Base-by-base conservation (phyloP, 2,113 vertebrate genomes). In the Sakesphorus luctuosus region DNA sequence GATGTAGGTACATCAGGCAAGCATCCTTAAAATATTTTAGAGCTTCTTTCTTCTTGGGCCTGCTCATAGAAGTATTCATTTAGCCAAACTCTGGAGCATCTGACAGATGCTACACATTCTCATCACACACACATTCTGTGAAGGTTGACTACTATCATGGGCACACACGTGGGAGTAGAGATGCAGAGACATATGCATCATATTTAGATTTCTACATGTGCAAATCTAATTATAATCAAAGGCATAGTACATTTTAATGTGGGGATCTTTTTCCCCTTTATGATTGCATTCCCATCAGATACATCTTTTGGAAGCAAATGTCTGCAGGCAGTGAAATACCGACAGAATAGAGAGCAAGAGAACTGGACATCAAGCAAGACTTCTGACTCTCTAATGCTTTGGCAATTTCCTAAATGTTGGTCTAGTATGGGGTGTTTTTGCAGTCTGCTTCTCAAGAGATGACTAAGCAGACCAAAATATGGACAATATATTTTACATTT, bases 131-230 rank as follows among this genome's bases (percentile, higher is more conserved):
- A 78, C 52, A 73, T 94, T 95, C 55, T 90, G 93, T 97, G 96
- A 97, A 97, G 89, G 93, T 94, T 97, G 97, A 88, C 95, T 97
- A 7, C 96, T 97, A 97, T 96, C 96, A 96, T 96, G 91, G 91
- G 84, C 83, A 95, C 71, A 55, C 40, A 73, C 44, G 81, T 95
- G 87, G 93, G 95, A 78, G 43, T 61, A 92, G n/a, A 94, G 67
- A 92, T 95, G 46, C 33, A 71, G 50, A 93, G 63, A 82, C 93
- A 93, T 94, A 90, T 95, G 84, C 18, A 96, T 97, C 84, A 36
- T 95, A 94, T 95, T 97, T 97, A 87, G 72, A 63, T 87, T 73
- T 89, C 71, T 92, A 76, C 85, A 87, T 90, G 77, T 95, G 82
- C 56, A 96, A 63, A 56, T 89, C 94, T 92, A 98, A 97, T 97